Conservation (phyloP, 2,888 invertebrate species). For the Lasioglossum pauxillum region DNA sequence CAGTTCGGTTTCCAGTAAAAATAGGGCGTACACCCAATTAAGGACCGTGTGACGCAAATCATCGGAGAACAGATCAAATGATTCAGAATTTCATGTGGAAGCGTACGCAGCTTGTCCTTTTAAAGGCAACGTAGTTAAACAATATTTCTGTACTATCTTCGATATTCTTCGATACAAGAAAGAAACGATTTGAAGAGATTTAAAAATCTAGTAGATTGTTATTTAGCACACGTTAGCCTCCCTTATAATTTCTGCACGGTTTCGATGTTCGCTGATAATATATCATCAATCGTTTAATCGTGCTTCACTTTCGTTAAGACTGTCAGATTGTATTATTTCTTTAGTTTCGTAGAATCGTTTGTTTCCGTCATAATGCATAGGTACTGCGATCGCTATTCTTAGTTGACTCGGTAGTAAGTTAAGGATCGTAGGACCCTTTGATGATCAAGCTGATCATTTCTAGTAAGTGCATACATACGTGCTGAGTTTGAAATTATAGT, state of each 20-base stretch:
- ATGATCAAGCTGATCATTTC: not conserved
- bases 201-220: not conserved
- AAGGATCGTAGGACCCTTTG: not conserved
- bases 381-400: not conserved
- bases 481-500: not conserved
- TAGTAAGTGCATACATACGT: not conserved
- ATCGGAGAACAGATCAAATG: slow-evolving; percentile 24
- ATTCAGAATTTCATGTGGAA: slow-evolving; percentile 53
- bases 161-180: not conserved
- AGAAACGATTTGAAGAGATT: not conserved
- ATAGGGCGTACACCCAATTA: slow-evolving; percentile 43
- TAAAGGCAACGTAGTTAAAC: not conserved
- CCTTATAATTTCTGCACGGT: not conserved
- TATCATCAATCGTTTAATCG: not conserved
- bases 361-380: not conserved
- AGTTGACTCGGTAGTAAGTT: not conserved
- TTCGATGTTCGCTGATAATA: not conserved
- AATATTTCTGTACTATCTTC: not conserved
- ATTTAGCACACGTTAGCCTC: not conserved
- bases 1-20: slow-evolving; percentile 38
- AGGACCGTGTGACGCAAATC: slow-evolving; percentile 47
- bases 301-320: no score
- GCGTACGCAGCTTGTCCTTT: not conserved
- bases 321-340: not conserved
- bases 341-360: not conserved